Percentiles rank a stretch among this genome's conserved stretches.
These are phyloP conservation scores for Metallyticus violacea DNA, from an alignment of 2,888 invertebrate species.

Conservation along the genomic window DNA sequence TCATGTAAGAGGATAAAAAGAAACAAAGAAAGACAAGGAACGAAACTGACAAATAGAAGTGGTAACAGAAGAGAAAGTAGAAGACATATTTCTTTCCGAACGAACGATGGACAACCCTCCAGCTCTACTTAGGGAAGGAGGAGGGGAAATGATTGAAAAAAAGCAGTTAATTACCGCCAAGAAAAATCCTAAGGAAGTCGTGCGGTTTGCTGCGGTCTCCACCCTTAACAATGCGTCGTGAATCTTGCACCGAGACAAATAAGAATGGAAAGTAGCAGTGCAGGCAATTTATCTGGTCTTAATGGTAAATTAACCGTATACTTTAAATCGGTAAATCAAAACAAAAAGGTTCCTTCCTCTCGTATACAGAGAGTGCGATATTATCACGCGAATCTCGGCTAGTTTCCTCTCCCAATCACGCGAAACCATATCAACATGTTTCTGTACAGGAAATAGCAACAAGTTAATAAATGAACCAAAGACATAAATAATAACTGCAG, in stretches of 20 bases:
- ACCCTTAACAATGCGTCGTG: neutral
- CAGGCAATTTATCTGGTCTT: neutral
- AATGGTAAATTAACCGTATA: constrained; percentile 1
- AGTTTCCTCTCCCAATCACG: neutral
- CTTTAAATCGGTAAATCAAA: neutral
- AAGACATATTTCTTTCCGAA: too few species aligned
- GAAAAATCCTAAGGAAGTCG: neutral
- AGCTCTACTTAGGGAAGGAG: neutral
- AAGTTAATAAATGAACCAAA: too few species aligned
- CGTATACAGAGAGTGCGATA: too few species aligned
- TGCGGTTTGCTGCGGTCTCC: neutral
- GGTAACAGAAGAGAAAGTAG: too few species aligned
- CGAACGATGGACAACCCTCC: too few species aligned
- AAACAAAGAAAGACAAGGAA: too few species aligned
- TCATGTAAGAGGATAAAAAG: too few species aligned
- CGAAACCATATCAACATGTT: neutral
- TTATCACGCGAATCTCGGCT: too few species aligned
- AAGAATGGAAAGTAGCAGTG: neutral
- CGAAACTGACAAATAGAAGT: too few species aligned
- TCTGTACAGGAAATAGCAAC: too few species aligned
- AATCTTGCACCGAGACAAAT: neutral
- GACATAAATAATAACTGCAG: too few species aligned
- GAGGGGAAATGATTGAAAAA: neutral
- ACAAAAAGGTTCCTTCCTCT: neutral
- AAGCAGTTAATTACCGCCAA: neutral